Percentiles rank a stretch among this genome's conserved stretches.
Conservation (phyloP, 2,797 vertebrate species). For the Scarus forsteni region DNA sequence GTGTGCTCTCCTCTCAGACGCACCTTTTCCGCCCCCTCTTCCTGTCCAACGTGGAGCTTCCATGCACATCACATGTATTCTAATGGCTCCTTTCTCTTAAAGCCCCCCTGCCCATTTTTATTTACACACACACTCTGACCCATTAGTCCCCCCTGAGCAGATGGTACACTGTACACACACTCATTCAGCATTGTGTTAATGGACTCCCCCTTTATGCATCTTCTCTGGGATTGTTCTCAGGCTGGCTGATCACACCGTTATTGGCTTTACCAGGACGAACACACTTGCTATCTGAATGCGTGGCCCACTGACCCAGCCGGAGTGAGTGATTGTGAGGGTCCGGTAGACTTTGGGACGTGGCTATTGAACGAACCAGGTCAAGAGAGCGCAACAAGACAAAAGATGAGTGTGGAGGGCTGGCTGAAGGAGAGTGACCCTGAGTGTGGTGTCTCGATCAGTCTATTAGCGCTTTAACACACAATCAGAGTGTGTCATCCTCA, state of each 20-base stretch:
- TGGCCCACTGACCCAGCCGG: slow-evolving; percentile 68
- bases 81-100: slow-evolving; percentile 45
- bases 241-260: slow-evolving; percentile 37
- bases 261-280: slow-evolving; percentile 40
- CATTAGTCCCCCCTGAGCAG: slow-evolving; percentile 58
- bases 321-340: slow-evolving; percentile 9
- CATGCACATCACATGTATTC: slow-evolving; percentile 37
- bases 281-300: slow-evolving; percentile 42
- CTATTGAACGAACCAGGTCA: slow-evolving; percentile 75
- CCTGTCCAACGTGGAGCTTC: slow-evolving; percentile 73
- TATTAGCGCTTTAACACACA: slow-evolving; percentile 14
- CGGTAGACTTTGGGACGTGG: slow-evolving; percentile 37
- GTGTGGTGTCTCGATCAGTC: slow-evolving; percentile 23
- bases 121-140: slow-evolving; percentile 26
- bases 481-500: slow-evolving; percentile 1
- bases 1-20: slow-evolving; percentile 41
- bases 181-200: slow-evolving; percentile 50
- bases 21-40: slow-evolving; percentile 66
- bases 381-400: slow-evolving; percentile 52
- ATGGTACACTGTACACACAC: slow-evolving; percentile 57
- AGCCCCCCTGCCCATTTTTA: slow-evolving; percentile 54
- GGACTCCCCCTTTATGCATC: slow-evolving; percentile 49
- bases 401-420: slow-evolving; percentile 3
- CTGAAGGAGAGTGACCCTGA: slow-evolving; percentile 28
- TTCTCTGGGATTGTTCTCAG: slow-evolving; percentile 52